These are phyloP conservation scores for Centropus unirufus DNA, from an alignment of 2,113 vertebrate genomes.

Conservation along the genomic window DNA sequence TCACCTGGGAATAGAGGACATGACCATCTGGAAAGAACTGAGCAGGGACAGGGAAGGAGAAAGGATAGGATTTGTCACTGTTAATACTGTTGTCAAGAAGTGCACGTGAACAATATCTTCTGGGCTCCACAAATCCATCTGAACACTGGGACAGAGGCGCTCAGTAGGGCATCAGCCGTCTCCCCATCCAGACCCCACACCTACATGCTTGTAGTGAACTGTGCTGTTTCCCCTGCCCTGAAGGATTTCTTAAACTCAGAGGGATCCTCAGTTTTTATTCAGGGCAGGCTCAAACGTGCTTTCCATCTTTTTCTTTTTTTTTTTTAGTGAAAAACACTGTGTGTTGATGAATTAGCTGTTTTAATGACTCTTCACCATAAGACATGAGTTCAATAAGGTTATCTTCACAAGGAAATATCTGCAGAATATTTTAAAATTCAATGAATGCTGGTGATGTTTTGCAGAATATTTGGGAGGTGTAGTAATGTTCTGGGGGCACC, in stretches of 20 bases:
- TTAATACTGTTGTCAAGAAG: background rate
- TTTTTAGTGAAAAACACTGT: background rate
- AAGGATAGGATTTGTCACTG: background rate
- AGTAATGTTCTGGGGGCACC: background rate
- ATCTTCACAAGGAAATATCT: background rate
- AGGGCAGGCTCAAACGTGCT: background rate
- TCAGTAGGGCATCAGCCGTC: rapidly evolving
- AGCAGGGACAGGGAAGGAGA: background rate
- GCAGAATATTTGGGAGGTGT: background rate
- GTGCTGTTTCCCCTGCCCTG: rapidly evolving
- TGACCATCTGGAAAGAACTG: rapidly evolving
- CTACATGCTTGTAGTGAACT: rapidly evolving
- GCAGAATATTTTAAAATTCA: background rate
- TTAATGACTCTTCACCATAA: background rate
- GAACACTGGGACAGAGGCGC: background rate
- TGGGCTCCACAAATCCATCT: background rate
- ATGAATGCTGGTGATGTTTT: background rate
- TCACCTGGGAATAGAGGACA: background rate
- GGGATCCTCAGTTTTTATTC: background rate
- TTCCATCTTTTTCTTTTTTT: background rate
- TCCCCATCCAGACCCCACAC: background rate
- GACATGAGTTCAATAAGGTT: background rate
- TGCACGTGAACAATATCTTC: background rate
- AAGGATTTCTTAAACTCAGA: background rate
- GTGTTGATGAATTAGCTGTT: background rate